Conservation (phyloP, 2,113 vertebrate species). For the Pteruthius melanotis region DNA sequence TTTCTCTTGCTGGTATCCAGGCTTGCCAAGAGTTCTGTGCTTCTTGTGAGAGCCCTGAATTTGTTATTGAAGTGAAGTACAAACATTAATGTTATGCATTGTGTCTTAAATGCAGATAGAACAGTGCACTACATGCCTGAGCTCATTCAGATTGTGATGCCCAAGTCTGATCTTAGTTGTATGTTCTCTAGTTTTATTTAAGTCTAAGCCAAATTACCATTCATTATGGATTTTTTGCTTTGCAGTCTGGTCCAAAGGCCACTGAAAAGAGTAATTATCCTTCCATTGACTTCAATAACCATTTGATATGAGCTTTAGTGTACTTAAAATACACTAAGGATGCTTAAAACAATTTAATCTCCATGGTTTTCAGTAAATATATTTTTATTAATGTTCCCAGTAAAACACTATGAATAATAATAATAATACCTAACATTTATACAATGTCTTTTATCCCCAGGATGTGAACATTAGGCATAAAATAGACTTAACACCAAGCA, state of each 20-base stretch:
- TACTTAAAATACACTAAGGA: background rate
- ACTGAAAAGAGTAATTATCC: background rate
- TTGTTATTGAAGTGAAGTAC: background rate
- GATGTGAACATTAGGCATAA: background rate
- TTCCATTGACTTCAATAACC: background rate
- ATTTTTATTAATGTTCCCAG: background rate
- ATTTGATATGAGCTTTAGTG: background rate
- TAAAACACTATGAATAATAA: background rate
- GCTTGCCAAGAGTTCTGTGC: background rate
- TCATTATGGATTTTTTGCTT: background rate
- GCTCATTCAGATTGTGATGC: background rate
- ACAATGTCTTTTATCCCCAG: background rate
- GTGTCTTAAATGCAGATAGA: background rate
- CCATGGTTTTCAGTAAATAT: background rate
- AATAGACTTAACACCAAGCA: background rate
- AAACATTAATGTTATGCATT: background rate
- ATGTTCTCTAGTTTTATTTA: background rate
- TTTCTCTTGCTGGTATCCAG: conserved; percentile 5
- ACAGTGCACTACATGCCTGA: background rate
- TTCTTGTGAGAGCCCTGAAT: background rate
- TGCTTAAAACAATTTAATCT: conserved; percentile 6
- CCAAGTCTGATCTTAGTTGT: background rate
- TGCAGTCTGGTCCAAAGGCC: background rate
- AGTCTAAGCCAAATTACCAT: background rate
- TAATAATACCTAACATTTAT: background rate